phyloP scores from a whole-genome alignment of 1,140 invertebrate species.

The Drosophila sproati region DNA sequence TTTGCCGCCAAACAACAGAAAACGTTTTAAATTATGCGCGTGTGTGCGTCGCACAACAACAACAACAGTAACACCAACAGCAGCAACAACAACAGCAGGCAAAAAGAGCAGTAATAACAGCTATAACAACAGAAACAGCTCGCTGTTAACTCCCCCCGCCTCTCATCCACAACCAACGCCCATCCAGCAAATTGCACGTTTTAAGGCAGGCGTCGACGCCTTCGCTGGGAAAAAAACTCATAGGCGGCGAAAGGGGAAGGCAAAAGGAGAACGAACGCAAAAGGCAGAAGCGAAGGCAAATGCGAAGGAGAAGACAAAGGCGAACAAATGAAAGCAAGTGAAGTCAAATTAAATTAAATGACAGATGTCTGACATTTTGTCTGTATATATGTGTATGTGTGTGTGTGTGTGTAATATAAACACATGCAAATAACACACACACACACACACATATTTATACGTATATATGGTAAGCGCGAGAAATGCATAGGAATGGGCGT shows the following conservation, averaged over 20 bases:
- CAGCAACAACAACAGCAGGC: constrained; percentile 45
- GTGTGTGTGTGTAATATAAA: constrained; percentile 51
- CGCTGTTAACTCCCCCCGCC: constrained; percentile 10
- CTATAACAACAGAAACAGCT: constrained; percentile 52
- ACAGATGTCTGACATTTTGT: constrained; percentile 83
- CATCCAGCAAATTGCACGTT: constrained; percentile 71
- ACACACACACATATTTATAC: constrained; percentile 1
- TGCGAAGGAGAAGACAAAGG: constrained; percentile 2
- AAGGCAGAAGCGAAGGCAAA: constrained; percentile 8
- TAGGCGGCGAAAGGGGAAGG: not conserved
- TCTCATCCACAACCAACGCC: not conserved
- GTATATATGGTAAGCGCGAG: not conserved
- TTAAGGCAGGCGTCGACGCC: constrained; percentile 69
- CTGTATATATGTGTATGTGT: constrained; percentile 41
- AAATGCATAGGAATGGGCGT: not conserved
- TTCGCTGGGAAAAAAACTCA: constrained; percentile 41
- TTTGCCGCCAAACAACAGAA: constrained; percentile 45
- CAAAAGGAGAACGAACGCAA: constrained; percentile 24
- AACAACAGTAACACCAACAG: constrained; percentile 62
- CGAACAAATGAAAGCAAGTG: constrained; percentile 79
- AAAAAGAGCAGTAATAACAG: constrained; percentile 61
- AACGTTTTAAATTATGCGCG: constrained; percentile 78
- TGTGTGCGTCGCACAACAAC: constrained; percentile 41
- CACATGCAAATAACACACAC: constrained; percentile 59
- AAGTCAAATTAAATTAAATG: constrained; percentile 84